Base-by-base conservation (phyloP, 2,888 invertebrate genomes). In the Dasysyrphus albostriatus region DNA sequence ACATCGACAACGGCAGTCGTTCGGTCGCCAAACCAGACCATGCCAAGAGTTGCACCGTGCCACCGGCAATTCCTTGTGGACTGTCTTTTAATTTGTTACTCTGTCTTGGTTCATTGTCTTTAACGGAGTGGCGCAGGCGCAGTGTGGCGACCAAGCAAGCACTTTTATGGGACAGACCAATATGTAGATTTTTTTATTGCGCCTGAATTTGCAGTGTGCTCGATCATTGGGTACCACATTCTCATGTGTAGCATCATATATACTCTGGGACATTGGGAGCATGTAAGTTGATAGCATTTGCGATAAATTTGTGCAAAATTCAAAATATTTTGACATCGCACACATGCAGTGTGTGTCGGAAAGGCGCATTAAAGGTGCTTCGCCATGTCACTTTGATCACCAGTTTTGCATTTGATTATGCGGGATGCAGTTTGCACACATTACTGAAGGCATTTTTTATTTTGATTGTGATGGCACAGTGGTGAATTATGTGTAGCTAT, bases 261-360 rank as follows among this genome's bases (percentile, higher is more conserved):
- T 24, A n/a, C n/a, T n/a, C 72, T 63, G 79, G 59, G 47, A 65
- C 29, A 78, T 79, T 70, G 72, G 59, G 39, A 59, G 77, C 83
- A 75, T 69, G 75, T 51, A 72, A 80, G 80, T 73, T 90, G 91
- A 91, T 91, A 90, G 89, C 90, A 90, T 90, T 91, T 91, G 89
- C 91, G 91, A 91, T 91, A 91, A 91, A 91, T 91, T 91, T 90
- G 91, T 90, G 89, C 90, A 90, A 91, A 87, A 87, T 75, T 87
- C 83, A 87, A 87, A 87, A 87, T 75, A 83, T 83, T 87, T 87
- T 87, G 83, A 83, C 87, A 87, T 77, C 44, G 24, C 67, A 70
- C 58, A 75, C 51, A 79, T 59, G 73, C 63, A 72, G 70, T 75
- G 65, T 75, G 65, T 83, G 83, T 67, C 70, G 70, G 74, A 73